Evolutionary conservation across 1,140 invertebrate species (phyloP).

Genomic region (Diorhabda elongata): DNA sequence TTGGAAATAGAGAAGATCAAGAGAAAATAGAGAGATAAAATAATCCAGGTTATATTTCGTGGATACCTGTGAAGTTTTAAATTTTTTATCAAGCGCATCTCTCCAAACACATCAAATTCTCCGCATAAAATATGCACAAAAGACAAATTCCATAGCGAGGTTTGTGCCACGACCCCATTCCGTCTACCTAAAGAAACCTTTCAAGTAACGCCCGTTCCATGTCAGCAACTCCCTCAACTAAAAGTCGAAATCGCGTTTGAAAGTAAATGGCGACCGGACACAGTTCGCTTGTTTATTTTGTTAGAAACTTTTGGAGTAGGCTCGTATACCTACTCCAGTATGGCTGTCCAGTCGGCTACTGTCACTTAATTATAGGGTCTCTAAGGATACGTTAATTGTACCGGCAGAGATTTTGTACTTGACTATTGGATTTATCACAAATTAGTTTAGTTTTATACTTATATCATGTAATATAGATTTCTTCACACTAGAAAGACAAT

Average conservation of each 20-base stretch:
- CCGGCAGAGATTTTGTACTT: no score
- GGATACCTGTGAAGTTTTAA: no score
- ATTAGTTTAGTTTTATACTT: no score
- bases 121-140: no score
- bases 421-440: no score
- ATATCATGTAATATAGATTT: no score
- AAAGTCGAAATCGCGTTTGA: background rate
- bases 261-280: background rate
- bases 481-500: no score
- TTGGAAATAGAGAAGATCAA: no score
- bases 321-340: background rate
- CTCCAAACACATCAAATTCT: no score
- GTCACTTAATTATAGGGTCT: background rate
- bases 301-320: constrained; percentile 2
- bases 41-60: no score
- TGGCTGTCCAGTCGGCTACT: background rate
- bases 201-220: background rate
- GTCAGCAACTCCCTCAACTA: constrained; percentile 1
- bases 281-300: constrained; percentile 2
- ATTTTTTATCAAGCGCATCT: no score
- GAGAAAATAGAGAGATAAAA: no score
- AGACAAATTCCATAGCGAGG: background rate
- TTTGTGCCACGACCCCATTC: background rate
- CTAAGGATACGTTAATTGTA: background rate
- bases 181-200: background rate